Evolutionary conservation across 2,888 invertebrate species (phyloP).

Genomic region (Hemithea aestivaria): DNA sequence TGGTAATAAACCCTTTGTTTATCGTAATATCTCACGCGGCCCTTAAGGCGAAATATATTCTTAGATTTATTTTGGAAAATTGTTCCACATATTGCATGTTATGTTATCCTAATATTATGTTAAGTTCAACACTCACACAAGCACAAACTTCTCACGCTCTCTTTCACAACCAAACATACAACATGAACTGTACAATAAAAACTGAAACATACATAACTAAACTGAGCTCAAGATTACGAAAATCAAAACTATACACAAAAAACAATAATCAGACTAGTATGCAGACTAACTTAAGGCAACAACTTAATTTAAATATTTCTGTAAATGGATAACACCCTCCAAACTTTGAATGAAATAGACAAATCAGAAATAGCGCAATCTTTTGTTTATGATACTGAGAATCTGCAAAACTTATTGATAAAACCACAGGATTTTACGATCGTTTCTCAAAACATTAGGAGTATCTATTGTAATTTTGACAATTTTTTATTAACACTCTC

Average conservation of each 20-base stretch:
- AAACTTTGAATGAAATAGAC: neutral
- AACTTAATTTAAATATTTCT: neutral
- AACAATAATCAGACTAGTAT: neutral
- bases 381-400: no score
- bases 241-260: neutral
- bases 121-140: no score
- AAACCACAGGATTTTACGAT: neutral
- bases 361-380: neutral
- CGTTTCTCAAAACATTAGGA: neutral
- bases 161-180: no score
- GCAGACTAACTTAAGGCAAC: neutral
- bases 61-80: no score
- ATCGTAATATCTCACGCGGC: neutral
- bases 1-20: neutral
- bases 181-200: no score
- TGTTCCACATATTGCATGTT: no score
- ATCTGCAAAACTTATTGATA: neutral
- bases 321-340: neutral
- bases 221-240: neutral
- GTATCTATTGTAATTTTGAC: neutral
- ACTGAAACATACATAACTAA: no score
- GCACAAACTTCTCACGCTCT: no score
- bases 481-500: neutral
- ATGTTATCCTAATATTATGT: no score
- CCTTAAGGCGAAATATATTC: neutral